Conservation (phyloP, 2,113 vertebrate genomes). For the Gobius niger region DNA sequence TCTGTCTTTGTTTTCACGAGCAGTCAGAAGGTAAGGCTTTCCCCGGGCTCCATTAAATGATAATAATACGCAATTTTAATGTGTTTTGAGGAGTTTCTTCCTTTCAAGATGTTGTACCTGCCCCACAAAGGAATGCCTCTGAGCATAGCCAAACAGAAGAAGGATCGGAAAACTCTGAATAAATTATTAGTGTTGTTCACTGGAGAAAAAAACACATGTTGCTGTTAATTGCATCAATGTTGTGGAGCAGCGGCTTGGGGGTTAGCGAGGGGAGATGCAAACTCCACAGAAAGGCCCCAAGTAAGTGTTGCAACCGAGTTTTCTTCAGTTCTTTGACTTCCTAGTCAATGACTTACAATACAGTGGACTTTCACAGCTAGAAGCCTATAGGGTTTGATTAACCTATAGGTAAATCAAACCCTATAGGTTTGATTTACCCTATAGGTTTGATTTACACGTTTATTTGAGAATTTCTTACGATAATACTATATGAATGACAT, state of each 20-base stretch:
- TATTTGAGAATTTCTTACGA: too few species aligned
- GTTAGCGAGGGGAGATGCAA: too few species aligned
- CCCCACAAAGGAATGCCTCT: conserved; percentile 7
- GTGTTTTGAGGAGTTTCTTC: neutral
- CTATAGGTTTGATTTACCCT: too few species aligned
- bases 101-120: neutral
- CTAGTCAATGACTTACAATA: too few species aligned
- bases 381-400: too few species aligned
- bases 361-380: too few species aligned
- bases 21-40: conserved; percentile 28
- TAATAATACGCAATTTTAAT: conserved; percentile 37
- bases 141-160: neutral
- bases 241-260: neutral
- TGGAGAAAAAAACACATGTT: neutral
- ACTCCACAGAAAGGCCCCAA: too few species aligned
- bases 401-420: too few species aligned
- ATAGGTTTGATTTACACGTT: too few species aligned
- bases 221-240: neutral
- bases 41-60: conserved; percentile 45
- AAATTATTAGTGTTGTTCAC: neutral
- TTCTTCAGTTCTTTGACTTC: too few species aligned
- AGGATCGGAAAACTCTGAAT: neutral
- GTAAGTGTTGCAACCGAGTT: too few species aligned
- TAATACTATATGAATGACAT: too few species aligned
- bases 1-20: conserved; percentile 33